Conservation (phyloP, 2,797 vertebrate genomes). For the Lithobates sylvaticus region DNA sequence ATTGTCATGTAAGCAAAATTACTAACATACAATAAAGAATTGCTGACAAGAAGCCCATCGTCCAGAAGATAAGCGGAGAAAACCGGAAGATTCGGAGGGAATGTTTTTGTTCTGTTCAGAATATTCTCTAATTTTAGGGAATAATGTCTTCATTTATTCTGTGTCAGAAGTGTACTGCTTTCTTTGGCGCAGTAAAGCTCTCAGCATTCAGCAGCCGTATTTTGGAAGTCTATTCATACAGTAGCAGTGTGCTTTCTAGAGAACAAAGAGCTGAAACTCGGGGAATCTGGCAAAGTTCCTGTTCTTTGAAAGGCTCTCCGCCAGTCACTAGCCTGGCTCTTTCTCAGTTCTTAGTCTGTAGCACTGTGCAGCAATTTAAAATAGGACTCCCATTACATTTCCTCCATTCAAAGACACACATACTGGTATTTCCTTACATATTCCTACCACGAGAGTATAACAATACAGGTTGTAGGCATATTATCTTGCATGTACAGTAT, state of each 20-base stretch:
- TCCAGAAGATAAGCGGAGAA: too few species aligned
- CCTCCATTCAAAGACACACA: not conserved
- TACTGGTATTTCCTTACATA: not conserved
- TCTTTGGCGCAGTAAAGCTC: not conserved
- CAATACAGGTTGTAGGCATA: too few species aligned
- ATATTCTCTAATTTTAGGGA: not conserved
- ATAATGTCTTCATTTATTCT: not conserved
- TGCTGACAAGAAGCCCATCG: too few species aligned
- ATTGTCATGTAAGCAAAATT: too few species aligned
- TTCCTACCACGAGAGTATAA: not conserved
- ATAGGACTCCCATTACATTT: not conserved
- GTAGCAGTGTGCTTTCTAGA: constrained; percentile 24
- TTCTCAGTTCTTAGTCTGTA: not conserved
- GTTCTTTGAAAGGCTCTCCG: constrained; percentile 30
- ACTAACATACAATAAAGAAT: too few species aligned
- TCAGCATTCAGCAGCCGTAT: not conserved
- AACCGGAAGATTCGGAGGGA: too few species aligned
- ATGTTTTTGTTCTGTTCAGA: too few species aligned
- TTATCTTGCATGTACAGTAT: too few species aligned
- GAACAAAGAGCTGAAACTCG: constrained; percentile 28
- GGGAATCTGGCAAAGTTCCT: constrained; percentile 27
- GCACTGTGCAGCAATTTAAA: constrained; percentile 1
- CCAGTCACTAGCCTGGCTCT: constrained; percentile 31
- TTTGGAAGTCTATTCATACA: constrained; percentile 16
- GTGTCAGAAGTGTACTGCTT: not conserved